Base-by-base conservation (phyloP, 2,797 vertebrate species). In the Spinus pinus region DNA sequence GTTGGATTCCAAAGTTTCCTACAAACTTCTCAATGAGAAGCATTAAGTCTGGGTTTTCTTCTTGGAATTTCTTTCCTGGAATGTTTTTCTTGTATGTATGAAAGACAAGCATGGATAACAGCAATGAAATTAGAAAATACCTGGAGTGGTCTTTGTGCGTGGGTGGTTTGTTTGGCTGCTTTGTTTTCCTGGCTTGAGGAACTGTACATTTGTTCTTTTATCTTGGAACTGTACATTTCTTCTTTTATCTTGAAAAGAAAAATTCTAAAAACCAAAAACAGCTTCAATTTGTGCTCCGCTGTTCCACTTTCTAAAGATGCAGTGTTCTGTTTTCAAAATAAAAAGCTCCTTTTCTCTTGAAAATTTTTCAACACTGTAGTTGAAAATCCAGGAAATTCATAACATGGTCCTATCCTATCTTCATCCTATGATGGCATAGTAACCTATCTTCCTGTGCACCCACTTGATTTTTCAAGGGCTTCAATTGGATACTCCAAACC, bases 391-490 rank as follows among this genome's bases (percentile, higher is more conserved):
- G 39, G 57, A 77, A 91, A n/a, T 67, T 51, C 14, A 3, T 77
- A n/a, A 9, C 18, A 47, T 86, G 58, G 18, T 69, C 19, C 23
- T 85, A 2, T 69, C 17, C 20, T 85, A 2, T 50, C 42, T 87
- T 54, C 70, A 54, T 84, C 42, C 18, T 54, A 1, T 46, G 53
- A 22, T 17, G 8, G 33, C 72, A n/a, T 80, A 71, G 27, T 71
- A 91, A 41, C 56, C 62, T 72, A 8, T 46, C 28, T n/a, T 82
- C 39, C 71, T 15, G 3, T 71, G 64, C 31, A 70, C 27, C 15
- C 39, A 62, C 49, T 93, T 86, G 65, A 87, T 95, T 86, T 92
- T 93, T 95, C 64, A 64, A 93, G 91, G 49, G 41, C 28, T 93
- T 95, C 77, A 81, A 37, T 8, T 86, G 72, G 47, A 54, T 77